phyloP scores from a whole-genome alignment of 2,888 invertebrate genomes.

The Ormia ochracea region DNA sequence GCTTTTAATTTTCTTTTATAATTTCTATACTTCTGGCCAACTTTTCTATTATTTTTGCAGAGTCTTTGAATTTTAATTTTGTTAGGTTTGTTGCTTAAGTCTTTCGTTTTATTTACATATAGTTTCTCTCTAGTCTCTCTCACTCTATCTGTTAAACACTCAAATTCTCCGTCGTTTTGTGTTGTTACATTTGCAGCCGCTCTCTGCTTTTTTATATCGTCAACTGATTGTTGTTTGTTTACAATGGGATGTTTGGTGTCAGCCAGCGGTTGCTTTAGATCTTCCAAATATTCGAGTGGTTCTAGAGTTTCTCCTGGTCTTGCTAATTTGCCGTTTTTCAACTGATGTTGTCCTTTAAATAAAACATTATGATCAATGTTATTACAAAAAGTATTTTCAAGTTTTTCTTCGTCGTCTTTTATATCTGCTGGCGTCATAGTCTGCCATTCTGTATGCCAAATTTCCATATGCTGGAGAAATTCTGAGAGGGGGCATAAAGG shows the following conservation, averaged over 20 bases:
- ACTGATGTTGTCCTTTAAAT: conserved; percentile 13
- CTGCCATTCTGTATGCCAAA: conserved; percentile 71
- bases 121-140: neutral
- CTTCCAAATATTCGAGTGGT: conserved; percentile 46
- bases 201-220: neutral
- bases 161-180: neutral
- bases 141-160: neutral
- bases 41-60: neutral
- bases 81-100: neutral
- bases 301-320: conserved; percentile 24
- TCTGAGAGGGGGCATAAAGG: conserved; percentile 70
- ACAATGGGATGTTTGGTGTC: neutral
- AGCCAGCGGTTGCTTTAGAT: conserved; percentile 3
- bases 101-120: neutral
- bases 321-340: neutral
- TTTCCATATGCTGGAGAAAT: conserved; percentile 71
- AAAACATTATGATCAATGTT: neutral
- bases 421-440: neutral
- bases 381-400: neutral
- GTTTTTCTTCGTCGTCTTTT: neutral
- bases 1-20: neutral
- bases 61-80: neutral
- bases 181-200: neutral
- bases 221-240: neutral
- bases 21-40: neutral